phyloP scores from a whole-genome alignment of 2,888 invertebrate genomes.

The Mystacides longicornis region DNA sequence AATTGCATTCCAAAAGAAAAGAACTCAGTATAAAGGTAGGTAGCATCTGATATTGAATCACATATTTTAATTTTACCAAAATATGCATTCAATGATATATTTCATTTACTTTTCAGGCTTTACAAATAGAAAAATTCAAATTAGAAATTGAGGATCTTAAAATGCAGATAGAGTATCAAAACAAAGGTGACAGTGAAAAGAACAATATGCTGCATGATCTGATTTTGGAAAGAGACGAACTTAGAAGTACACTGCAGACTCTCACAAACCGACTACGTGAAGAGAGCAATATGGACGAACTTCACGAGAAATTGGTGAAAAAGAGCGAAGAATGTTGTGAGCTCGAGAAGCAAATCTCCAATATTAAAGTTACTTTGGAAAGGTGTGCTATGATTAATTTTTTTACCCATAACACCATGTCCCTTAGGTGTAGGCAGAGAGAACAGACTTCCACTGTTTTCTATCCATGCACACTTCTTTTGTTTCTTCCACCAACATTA shows the following conservation, averaged over 20 bases:
- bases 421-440: no score
- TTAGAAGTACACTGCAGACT: conserved; percentile 22
- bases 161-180: conserved; percentile 15
- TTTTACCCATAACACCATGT: no score
- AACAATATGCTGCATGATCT: conserved; percentile 27
- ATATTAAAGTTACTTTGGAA: conserved; percentile 41
- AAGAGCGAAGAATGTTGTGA: conserved; percentile 42
- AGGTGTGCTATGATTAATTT: conserved; percentile 35
- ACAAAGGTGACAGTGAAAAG: conserved; percentile 17
- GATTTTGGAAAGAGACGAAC: conserved; percentile 42
- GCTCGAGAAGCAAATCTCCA: conserved; percentile 42
- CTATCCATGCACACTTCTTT: not conserved
- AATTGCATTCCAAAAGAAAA: conserved; percentile 44
- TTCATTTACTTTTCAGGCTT: conserved; percentile 33
- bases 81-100: no score
- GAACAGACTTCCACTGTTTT: no score
- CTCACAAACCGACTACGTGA: conserved; percentile 36
- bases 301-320: conserved; percentile 40
- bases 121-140: conserved; percentile 45
- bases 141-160: conserved; percentile 44
- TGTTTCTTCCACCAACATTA: not conserved
- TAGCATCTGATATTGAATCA: no score
- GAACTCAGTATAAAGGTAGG: conserved; percentile 45
- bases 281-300: conserved; percentile 40
- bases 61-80: no score